phyloP scores from a whole-genome alignment of 2,888 invertebrate genomes.

The Lasius platythorax region DNA sequence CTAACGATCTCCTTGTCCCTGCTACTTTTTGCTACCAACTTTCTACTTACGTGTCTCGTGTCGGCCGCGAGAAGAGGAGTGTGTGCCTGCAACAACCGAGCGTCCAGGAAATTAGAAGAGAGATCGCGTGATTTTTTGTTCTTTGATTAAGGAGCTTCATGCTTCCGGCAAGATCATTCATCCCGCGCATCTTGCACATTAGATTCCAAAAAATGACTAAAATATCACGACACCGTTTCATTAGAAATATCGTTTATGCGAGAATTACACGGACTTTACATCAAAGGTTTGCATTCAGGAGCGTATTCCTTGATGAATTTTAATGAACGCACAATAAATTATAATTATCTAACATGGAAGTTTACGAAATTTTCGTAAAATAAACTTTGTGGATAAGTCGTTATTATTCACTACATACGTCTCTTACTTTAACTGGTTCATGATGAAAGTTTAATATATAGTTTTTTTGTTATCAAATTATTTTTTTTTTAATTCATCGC shows the following conservation, averaged over 20 bases:
- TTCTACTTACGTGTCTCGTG: conserved; percentile 88
- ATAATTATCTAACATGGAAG: neutral
- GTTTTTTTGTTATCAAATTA: conserved; percentile 8
- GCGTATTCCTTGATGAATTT: conserved; percentile 22
- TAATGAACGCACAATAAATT: neutral
- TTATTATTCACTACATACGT: conserved; percentile 21
- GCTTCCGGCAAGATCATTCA: conserved; percentile 67
- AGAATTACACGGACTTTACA: neutral
- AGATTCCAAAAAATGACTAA: conserved; percentile 45
- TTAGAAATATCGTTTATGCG: neutral
- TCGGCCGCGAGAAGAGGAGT: conserved; percentile 89
- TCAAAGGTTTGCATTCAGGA: conserved; percentile 20
- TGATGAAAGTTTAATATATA: conserved; percentile 18
- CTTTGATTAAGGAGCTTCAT: conserved; percentile 67
- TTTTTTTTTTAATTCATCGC: conserved; percentile 10
- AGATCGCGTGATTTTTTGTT: conserved; percentile 37
- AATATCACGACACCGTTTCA: conserved; percentile 10
- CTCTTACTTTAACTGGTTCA: conserved; percentile 19
- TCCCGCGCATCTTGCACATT: conserved; percentile 50
- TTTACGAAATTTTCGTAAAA: neutral
- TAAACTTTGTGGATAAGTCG: neutral
- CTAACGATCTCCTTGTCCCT: conserved; percentile 41
- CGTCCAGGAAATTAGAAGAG: conserved; percentile 80
- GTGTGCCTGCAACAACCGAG: conserved; percentile 89
- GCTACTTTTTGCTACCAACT: conserved; percentile 41